Evolutionary conservation across 2,888 invertebrate species (phyloP).

Genomic region (Pterostichus niger): DNA sequence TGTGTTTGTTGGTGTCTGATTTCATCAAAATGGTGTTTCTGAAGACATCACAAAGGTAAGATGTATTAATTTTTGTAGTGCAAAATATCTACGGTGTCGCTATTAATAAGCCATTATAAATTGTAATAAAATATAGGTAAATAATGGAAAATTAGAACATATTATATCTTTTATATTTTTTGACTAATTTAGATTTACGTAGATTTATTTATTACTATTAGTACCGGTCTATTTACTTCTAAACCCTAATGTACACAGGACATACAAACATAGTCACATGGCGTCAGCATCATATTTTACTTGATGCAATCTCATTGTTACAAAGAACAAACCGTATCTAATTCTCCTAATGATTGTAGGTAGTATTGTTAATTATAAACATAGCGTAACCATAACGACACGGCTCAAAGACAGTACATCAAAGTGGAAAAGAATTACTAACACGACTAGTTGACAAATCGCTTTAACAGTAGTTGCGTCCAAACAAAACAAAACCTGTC

Average conservation of each 20-base stretch:
- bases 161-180: neutral
- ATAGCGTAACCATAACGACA: constrained; percentile 45
- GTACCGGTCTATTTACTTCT: constrained; percentile 43
- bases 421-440: constrained; percentile 38
- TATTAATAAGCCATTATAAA: no score
- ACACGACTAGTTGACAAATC: constrained; percentile 40
- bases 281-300: constrained; percentile 36
- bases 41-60: no score
- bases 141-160: no score
- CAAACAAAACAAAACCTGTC: constrained; percentile 5
- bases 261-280: constrained; percentile 20
- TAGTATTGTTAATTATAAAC: constrained; percentile 52
- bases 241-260: constrained; percentile 3
- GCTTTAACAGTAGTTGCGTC: constrained; percentile 34
- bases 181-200: neutral
- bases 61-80: no score
- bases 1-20: no score
- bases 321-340: constrained; percentile 55
- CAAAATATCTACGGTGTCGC: no score
- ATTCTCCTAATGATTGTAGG: constrained; percentile 48
- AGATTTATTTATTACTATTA: constrained; percentile 44
- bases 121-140: neutral
- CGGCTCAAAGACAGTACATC: constrained; percentile 43
- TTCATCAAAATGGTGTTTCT: no score
- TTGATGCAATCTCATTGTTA: constrained; percentile 54